Base-by-base conservation (phyloP, 2,888 invertebrate species). In the Podabrus alpinus region DNA sequence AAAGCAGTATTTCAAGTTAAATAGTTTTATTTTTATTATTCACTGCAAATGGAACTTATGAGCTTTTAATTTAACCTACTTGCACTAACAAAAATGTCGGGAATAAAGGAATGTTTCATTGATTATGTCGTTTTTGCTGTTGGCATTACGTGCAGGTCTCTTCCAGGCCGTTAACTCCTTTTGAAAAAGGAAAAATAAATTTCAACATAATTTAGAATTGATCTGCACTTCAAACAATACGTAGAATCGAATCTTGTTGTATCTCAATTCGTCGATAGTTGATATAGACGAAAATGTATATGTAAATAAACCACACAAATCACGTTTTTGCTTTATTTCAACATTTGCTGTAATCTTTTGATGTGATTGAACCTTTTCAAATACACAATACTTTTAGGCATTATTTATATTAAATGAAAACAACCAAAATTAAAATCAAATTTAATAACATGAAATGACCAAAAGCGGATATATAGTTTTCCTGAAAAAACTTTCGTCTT, bases 211-310 rank as follows among this genome's bases (percentile, higher is more conserved):
- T 64, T 71, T 71, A 72, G 60, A 66, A 25, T 68, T 60, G 60
- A 72, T 72, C 61, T 67, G 66, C 17, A 72, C 66, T 72, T 72
- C 72, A 25, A 72, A 72, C 72, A 72, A 72, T 72, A 72, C 67
- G 67, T 66, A 24, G 67, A 66, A 72, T 67, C 62, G 19, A 64
- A 64, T 64, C 21, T 64, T 19, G 61, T 61, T 61, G 17, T 64
- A 64, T 64, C 15, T 19, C 19, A 19, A 64, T 17, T 64, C 15
- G 62, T 21, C 21, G 62, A 21, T 21, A 16, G 61, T 61, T 61
- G 16, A 61, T 17, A 61, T 13, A 19, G 17, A 19, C 17, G 21
- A 64, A 64, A 64, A 9, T 64, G 62, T 17, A 21, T 64, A 64
- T 64, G 62, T 64, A 64, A 64, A 64, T 64, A 64, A 64, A 64